These are phyloP conservation scores for Dasyornis broadbenti DNA, from an alignment of 2,113 vertebrate species.

Conservation along the genomic window DNA sequence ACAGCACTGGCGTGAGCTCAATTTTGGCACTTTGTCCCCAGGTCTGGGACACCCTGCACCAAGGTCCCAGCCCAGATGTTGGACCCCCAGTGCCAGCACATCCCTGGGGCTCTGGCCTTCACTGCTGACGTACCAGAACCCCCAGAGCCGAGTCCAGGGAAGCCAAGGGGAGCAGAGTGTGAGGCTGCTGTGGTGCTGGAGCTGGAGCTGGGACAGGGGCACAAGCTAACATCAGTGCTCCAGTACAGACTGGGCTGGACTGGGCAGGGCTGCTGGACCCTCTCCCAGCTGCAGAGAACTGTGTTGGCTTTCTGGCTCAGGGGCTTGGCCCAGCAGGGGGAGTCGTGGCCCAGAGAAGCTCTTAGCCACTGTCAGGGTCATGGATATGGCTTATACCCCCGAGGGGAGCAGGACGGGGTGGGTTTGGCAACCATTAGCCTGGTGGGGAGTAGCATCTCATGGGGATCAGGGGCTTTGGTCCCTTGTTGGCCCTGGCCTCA, in stretches of 20 bases:
- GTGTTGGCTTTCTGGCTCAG: neutral
- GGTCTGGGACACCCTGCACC: rapidly evolving
- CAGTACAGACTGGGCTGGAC: neutral
- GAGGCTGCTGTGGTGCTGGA: neutral
- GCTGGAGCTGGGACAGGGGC: neutral
- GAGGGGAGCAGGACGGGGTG: neutral
- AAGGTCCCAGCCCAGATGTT: neutral
- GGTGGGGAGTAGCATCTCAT: neutral
- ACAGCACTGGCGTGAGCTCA: neutral
- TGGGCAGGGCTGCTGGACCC: neutral
- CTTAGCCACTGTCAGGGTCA: neutral
- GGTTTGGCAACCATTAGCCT: neutral
- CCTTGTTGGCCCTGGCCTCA: neutral
- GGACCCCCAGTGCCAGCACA: neutral
- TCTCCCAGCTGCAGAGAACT: neutral
- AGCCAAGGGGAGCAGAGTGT: rapidly evolving
- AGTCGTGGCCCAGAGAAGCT: neutral
- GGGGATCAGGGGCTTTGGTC: neutral
- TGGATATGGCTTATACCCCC: neutral
- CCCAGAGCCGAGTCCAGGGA: rapidly evolving
- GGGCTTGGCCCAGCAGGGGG: neutral
- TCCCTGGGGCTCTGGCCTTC: neutral
- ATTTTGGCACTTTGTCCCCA: neutral
- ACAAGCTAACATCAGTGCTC: rapidly evolving
- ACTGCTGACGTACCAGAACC: rapidly evolving